A percentile compares a stretch with the other conserved stretches of the same genome.
Conservation (phyloP, 2,888 invertebrate species). For the Drosophila prostipennis region DNA sequence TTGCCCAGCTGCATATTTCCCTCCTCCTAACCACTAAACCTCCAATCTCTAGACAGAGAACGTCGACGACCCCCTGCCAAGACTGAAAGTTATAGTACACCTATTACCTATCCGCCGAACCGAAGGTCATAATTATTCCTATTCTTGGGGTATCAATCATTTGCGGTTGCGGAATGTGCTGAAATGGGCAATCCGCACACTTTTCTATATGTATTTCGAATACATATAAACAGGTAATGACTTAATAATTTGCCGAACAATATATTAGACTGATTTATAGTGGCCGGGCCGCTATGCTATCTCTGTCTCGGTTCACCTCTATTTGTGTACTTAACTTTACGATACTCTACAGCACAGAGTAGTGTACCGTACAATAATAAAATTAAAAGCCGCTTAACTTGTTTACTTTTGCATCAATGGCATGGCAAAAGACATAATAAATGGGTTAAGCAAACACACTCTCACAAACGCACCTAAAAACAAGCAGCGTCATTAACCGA, state of each 20-base stretch:
- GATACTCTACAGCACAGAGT: slow-evolving; percentile 5
- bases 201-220: background rate
- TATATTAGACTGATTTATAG: slow-evolving; percentile 41
- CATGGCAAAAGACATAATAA: slow-evolving; percentile 52
- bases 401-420: slow-evolving; percentile 53
- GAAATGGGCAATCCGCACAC: slow-evolving; percentile 10
- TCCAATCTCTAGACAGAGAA: slow-evolving; percentile 6
- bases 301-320: slow-evolving; percentile 34
- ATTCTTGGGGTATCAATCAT: slow-evolving; percentile 40
- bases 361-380: slow-evolving; percentile 37
- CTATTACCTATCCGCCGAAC: slow-evolving; percentile 7
- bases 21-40: background rate
- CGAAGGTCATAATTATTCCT: slow-evolving; percentile 38
- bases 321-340: slow-evolving; percentile 35
- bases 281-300: slow-evolving; percentile 8
- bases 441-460: slow-evolving; percentile 47
- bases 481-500: slow-evolving; percentile 42
- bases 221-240: slow-evolving; percentile 15
- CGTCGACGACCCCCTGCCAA: slow-evolving; percentile 25
- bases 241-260: slow-evolving; percentile 39
- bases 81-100: slow-evolving; percentile 14
- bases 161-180: slow-evolving; percentile 32
- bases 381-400: slow-evolving; percentile 53
- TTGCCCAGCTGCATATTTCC: slow-evolving; percentile 32
- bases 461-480: slow-evolving; percentile 28